Conservation (phyloP, 2,797 vertebrate species). For the Nannoperca australis region DNA sequence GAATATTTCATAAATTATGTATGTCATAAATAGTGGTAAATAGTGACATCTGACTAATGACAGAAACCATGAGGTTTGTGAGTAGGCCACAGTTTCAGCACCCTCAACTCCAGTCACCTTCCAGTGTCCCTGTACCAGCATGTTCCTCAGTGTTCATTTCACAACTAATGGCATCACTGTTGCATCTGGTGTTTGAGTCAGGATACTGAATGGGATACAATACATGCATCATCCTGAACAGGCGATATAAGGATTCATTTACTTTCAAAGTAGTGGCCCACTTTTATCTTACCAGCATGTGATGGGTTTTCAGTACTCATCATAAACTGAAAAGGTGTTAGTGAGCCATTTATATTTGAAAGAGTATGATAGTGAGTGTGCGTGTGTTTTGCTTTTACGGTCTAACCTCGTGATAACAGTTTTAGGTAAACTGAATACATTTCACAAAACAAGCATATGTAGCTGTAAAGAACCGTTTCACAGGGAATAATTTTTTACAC, state of each 20-base stretch:
- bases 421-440: constrained; percentile 3
- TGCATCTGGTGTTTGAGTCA: no score
- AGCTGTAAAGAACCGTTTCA: constrained; percentile 15
- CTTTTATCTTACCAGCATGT: not conserved
- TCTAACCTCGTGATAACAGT: not conserved
- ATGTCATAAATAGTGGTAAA: not conserved
- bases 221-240: not conserved
- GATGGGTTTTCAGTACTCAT: not conserved
- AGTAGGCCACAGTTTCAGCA: not conserved
- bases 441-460: not conserved
- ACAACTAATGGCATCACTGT: no score
- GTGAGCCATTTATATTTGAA: not conserved
- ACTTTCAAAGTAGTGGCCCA: not conserved
- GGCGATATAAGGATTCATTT: no score
- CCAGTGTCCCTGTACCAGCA: no score
- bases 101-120: no score
- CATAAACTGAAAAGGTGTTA: not conserved
- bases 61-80: not conserved
- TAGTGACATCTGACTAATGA: not conserved
- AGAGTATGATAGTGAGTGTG: no score
- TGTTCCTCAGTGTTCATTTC: no score
- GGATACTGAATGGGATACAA: no score
- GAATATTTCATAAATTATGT: not conserved
- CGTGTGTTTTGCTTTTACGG: constrained; percentile 3
- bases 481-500: constrained; percentile 25